A percentile compares a stretch with the other conserved stretches of the same genome.
These are phyloP conservation scores for Diabrotica undecimpunctata DNA, from an alignment of 1,140 invertebrate genomes.

Conservation along the genomic window DNA sequence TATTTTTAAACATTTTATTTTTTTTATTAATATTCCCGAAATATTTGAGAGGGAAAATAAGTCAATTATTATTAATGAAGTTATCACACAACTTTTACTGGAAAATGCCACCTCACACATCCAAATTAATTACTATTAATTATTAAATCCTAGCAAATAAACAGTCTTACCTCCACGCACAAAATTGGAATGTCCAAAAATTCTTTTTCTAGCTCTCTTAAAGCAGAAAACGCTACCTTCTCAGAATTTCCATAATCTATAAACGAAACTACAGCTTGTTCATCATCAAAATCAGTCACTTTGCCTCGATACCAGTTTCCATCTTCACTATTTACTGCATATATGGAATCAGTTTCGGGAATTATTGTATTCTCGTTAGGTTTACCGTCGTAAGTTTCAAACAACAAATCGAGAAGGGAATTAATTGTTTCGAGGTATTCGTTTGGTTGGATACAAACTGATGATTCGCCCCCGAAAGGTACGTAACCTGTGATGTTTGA, in stretches of 20 bases:
- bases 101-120: too few relatives aligned
- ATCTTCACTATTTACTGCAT: slow-evolving; percentile 58
- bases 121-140: too few relatives aligned
- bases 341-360: slow-evolving; percentile 51
- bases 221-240: slow-evolving; percentile 43
- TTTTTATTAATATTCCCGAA: too few relatives aligned
- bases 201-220: slow-evolving; percentile 31
- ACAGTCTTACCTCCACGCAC: slow-evolving; percentile 33
- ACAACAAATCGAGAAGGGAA: slow-evolving; percentile 53
- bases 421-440: slow-evolving; percentile 47
- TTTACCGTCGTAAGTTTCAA: slow-evolving; percentile 55
- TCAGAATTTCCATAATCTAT: slow-evolving; percentile 77
- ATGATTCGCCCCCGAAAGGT: slow-evolving; percentile 49
- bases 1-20: too few relatives aligned
- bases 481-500: slow-evolving; percentile 52
- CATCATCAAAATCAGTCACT: slow-evolving; percentile 50
- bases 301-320: slow-evolving; percentile 67
- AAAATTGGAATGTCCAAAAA: slow-evolving; percentile 34
- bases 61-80: too few relatives aligned
- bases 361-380: slow-evolving; percentile 42
- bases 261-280: slow-evolving; percentile 58
- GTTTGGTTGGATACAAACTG: slow-evolving; percentile 59
- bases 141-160: too few relatives aligned
- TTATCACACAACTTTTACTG: too few relatives aligned
- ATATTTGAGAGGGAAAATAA: too few relatives aligned